A percentile compares a stretch with the other conserved stretches of the same genome.
Conservation (phyloP, 2,797 vertebrate genomes). For the Intellagama lesueurii region DNA sequence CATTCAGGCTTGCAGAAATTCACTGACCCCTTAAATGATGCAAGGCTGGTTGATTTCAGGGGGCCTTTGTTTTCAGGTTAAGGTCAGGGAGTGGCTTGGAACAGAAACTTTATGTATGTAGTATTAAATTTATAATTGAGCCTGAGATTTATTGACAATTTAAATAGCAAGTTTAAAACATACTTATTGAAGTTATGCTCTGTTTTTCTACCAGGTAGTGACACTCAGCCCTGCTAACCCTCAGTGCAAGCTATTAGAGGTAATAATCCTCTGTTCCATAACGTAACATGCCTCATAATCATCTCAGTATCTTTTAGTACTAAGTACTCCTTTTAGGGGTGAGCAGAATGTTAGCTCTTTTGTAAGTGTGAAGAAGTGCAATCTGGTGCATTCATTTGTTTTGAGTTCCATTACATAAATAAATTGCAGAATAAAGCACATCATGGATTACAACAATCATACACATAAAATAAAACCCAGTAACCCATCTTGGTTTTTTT, state of each 20-base stretch:
- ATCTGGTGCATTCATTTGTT: background rate
- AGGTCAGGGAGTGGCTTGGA: background rate
- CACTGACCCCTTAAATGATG: background rate
- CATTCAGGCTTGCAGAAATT: background rate
- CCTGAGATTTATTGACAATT: background rate
- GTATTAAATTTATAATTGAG: background rate
- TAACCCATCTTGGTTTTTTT: background rate
- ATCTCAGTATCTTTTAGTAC: background rate
- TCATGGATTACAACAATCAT: background rate
- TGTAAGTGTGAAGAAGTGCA: conserved; percentile 18
- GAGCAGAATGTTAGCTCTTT: background rate
- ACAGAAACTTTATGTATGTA: background rate
- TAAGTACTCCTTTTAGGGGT: background rate
- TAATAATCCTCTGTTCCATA: background rate
- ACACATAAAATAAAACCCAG: background rate
- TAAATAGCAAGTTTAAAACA: background rate
- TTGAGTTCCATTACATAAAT: background rate
- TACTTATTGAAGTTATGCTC: background rate
- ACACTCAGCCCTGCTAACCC: background rate
- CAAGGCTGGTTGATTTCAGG: background rate
- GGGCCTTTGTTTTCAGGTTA: background rate
- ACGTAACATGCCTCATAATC: background rate
- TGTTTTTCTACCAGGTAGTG: background rate
- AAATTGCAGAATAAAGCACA: background rate
- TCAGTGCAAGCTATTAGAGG: background rate